Conservation (phyloP, 2,113 vertebrate species). For the Eonycteris spelaea region DNA sequence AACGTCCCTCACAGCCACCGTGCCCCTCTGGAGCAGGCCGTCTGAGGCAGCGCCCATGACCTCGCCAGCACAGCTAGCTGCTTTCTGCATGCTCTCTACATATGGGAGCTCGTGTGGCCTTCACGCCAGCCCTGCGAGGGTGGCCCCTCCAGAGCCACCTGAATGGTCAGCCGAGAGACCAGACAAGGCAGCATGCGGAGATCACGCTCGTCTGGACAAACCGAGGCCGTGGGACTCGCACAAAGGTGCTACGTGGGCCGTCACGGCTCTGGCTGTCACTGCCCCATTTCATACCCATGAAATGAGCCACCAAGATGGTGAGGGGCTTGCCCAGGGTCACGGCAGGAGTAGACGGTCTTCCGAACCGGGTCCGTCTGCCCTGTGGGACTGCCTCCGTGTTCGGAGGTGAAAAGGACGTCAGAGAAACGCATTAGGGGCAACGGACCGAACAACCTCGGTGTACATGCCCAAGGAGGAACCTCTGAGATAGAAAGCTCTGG, state of each 20-base stretch:
- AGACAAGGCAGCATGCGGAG: neutral
- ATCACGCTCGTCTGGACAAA: neutral
- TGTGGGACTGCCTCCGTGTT: neutral
- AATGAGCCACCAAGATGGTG: neutral
- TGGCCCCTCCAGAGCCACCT: neutral
- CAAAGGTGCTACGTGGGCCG: neutral
- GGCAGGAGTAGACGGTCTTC: neutral
- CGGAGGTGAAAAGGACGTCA: neutral
- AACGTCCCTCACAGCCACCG: neutral
- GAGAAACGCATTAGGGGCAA: neutral
- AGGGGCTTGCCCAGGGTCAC: neutral
- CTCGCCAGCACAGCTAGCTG: too few relatives aligned
- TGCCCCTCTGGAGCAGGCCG: neutral
- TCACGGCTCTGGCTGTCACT: neutral
- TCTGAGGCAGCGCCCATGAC: fast-evolving
- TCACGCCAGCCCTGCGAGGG: neutral
- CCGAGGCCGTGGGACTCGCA: neutral
- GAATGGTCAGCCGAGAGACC: neutral
- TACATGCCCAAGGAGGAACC: neutral
- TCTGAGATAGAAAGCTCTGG: neutral
- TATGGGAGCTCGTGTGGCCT: neutral
- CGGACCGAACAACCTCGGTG: neutral
- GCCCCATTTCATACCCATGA: neutral
- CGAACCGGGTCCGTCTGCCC: neutral
- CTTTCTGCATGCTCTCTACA: too few relatives aligned